Evolutionary conservation across 2,797 vertebrate genomes (phyloP).

Genomic region (Sebastes iracundus): DNA sequence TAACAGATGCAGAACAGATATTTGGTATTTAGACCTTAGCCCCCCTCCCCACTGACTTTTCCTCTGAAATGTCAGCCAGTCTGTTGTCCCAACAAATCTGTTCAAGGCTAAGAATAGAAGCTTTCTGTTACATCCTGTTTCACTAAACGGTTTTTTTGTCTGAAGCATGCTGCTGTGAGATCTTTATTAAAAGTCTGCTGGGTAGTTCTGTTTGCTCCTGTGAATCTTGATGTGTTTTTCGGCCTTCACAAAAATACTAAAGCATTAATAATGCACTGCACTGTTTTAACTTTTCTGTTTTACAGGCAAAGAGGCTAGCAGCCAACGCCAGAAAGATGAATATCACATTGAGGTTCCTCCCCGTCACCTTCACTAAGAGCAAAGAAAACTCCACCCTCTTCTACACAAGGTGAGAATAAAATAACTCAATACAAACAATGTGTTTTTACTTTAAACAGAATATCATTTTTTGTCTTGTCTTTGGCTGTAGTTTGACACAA

Average conservation of each 20-base stretch:
- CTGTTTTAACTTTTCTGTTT: background rate
- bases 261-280: background rate
- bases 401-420: constrained; percentile 79
- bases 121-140: constrained; percentile 15
- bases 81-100: constrained; percentile 17
- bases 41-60: background rate
- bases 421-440: background rate
- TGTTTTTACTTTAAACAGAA: background rate
- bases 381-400: constrained; percentile 92
- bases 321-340: constrained; percentile 83
- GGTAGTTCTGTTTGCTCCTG: background rate
- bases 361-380: constrained; percentile 89
- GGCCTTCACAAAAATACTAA: background rate
- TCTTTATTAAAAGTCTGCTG: constrained; percentile 1
- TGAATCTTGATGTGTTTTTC: background rate
- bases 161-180: background rate
- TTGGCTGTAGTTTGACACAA: background rate
- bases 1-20: constrained; percentile 47
- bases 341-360: constrained; percentile 89
- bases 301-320: constrained; percentile 84
- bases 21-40: constrained; percentile 20
- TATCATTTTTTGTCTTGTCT: background rate
- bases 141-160: constrained; percentile 1
- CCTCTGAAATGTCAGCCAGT: constrained; percentile 44
- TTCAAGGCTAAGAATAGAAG: background rate